Evolutionary conservation across 2,888 invertebrate genomes (phyloP).

Genomic region (Graphium colonna): DNA sequence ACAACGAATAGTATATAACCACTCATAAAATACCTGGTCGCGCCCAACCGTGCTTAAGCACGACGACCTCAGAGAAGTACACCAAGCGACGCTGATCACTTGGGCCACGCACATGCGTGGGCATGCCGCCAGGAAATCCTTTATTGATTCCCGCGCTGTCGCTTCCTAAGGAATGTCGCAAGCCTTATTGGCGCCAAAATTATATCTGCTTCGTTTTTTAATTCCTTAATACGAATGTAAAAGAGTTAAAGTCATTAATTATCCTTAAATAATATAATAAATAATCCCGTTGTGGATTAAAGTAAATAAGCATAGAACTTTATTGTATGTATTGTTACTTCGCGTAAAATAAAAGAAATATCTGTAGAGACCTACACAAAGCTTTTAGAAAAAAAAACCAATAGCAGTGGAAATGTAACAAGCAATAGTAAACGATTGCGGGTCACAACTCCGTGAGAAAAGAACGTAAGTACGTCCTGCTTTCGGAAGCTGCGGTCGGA

Average conservation of each 20-base stretch:
- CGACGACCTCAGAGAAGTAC: neutral
- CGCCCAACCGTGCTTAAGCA: neutral
- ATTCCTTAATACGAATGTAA: slow-evolving; percentile 31
- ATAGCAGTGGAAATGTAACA: slow-evolving; percentile 7
- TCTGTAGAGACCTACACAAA: slow-evolving; percentile 3
- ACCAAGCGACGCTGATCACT: slow-evolving; percentile 35
- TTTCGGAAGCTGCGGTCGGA: slow-evolving; percentile 12
- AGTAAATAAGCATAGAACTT: neutral
- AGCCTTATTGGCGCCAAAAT: slow-evolving; percentile 70
- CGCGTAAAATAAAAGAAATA: neutral
- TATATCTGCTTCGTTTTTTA: slow-evolving; percentile 59
- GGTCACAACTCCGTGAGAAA: slow-evolving; percentile 9
- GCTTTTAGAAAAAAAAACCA: neutral
- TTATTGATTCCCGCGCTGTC: slow-evolving; percentile 79
- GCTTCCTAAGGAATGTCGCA: slow-evolving; percentile 75
- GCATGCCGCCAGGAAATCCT: slow-evolving; percentile 79
- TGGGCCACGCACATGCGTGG: slow-evolving; percentile 75
- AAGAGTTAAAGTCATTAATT: too few relatives aligned
- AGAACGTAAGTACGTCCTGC: slow-evolving; percentile 15
- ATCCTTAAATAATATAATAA: too few relatives aligned
- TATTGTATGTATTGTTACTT: neutral
- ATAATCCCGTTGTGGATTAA: too few relatives aligned
- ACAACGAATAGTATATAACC: slow-evolving; percentile 14
- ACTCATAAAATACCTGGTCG: too few relatives aligned
- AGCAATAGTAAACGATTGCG: slow-evolving; percentile 5